Percentiles rank a stretch among this genome's conserved stretches.
Conservation (phyloP, 1,140 invertebrate species). For the Thereuonema tuberculata region DNA sequence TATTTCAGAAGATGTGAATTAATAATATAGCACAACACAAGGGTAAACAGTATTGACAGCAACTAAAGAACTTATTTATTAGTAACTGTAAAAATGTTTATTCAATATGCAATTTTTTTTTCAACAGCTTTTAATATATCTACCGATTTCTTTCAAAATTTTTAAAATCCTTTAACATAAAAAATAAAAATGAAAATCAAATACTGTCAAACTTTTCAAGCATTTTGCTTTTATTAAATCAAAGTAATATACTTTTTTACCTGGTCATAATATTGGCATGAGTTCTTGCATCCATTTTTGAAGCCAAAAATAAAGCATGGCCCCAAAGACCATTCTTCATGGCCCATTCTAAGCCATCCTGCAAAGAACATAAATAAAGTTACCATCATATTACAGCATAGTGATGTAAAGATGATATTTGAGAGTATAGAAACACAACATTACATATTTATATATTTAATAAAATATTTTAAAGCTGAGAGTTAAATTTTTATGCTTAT, state of each 20-base stretch:
- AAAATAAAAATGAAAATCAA: not conserved
- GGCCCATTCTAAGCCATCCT: slow-evolving; percentile 61
- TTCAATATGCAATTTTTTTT: no score
- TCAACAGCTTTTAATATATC: no score
- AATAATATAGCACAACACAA: no score
- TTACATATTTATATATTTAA: not conserved
- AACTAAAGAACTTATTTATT: no score
- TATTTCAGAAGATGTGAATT: no score
- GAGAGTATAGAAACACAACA: not conserved
- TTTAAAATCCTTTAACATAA: no score
- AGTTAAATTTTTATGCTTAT: not conserved
- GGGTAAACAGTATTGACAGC: no score
- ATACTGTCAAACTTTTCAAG: no score
- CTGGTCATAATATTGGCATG: slow-evolving; percentile 73
- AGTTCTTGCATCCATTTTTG: slow-evolving; percentile 73
- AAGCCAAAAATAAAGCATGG: slow-evolving; percentile 80
- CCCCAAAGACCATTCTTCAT: slow-evolving; percentile 82
- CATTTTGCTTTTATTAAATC: no score
- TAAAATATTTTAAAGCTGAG: not conserved
- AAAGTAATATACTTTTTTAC: slow-evolving; percentile 16
- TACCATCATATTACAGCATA: not conserved
- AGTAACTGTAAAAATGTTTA: no score
- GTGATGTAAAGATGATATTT: not conserved
- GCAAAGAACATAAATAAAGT: slow-evolving; percentile 8
- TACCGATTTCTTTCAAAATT: no score